phyloP scores from a whole-genome alignment of 2,113 vertebrate genomes.

The Phylloscopus whistleri region DNA sequence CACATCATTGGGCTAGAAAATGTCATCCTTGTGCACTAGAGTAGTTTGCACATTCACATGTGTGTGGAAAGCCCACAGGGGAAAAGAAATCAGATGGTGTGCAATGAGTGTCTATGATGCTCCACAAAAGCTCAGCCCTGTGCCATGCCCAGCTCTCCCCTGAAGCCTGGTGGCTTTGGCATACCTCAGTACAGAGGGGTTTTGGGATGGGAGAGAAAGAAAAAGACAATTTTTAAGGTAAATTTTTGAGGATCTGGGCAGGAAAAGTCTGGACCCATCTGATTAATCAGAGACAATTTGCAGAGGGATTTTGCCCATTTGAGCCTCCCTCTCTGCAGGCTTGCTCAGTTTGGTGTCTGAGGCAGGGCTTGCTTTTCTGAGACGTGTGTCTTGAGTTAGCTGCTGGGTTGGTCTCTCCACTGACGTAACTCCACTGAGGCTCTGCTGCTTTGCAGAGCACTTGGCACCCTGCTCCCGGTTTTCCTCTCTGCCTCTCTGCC shows the following conservation, averaged over 20 bases:
- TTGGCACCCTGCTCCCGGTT: not conserved
- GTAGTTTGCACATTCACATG: not conserved
- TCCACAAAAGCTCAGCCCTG: not conserved
- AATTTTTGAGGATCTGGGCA: not conserved
- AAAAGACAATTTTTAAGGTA: not conserved
- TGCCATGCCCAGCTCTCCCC: not conserved
- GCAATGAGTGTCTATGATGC: not conserved
- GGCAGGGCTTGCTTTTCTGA: not conserved
- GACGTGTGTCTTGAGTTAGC: not conserved
- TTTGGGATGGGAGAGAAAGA: not conserved
- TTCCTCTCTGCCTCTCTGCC: not conserved
- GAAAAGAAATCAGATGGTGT: not conserved
- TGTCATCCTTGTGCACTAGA: not conserved
- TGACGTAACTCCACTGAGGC: not conserved
- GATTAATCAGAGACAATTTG: not conserved
- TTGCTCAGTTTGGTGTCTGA: not conserved
- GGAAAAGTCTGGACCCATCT: fast-evolving
- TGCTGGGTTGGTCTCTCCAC: not conserved
- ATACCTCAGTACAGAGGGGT: not conserved
- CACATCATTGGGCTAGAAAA: not conserved
- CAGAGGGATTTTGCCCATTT: not conserved
- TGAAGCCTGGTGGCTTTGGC: not conserved
- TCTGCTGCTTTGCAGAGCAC: not conserved
- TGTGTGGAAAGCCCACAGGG: fast-evolving
- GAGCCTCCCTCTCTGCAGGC: not conserved